A percentile compares a stretch with the other conserved stretches of the same genome.
Evolutionary conservation across 2,113 vertebrate species (phyloP).

Genomic region (Drymodes brunneopygia): DNA sequence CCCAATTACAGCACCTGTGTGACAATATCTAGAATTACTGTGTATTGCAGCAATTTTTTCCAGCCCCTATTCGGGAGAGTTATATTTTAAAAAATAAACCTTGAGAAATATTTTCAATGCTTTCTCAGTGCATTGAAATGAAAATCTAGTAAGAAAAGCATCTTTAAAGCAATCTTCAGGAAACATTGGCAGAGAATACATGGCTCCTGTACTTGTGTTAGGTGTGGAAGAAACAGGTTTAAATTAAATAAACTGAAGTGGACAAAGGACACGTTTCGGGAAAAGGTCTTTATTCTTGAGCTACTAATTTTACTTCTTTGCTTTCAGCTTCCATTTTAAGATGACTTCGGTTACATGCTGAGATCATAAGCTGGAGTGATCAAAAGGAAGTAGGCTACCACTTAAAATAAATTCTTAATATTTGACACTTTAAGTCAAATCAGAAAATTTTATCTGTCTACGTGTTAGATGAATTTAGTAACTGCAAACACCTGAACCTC

Average conservation of each 20-base stretch:
- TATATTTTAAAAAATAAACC: neutral
- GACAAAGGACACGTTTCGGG: neutral
- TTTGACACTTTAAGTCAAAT: neutral
- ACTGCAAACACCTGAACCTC: neutral
- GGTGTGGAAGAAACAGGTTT: neutral
- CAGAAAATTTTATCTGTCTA: neutral
- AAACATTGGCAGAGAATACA: neutral
- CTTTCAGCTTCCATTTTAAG: neutral
- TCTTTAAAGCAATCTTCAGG: neutral
- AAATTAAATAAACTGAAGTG: neutral
- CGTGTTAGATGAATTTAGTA: neutral
- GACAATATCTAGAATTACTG: neutral
- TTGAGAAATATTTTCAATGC: neutral
- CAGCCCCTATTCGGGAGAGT: neutral
- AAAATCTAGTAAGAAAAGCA: neutral
- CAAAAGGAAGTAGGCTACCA: neutral
- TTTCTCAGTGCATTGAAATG: neutral
- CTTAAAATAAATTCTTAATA: neutral
- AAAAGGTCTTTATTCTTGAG: neutral
- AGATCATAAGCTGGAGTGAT: neutral
- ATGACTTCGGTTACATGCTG: neutral
- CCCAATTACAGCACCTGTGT: neutral
- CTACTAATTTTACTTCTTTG: neutral
- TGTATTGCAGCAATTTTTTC: neutral
- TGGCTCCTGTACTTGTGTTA: neutral